A percentile compares a stretch with the other conserved stretches of the same genome.
phyloP scores from a whole-genome alignment of 1,140 invertebrate species.

The Papilio dardanus region DNA sequence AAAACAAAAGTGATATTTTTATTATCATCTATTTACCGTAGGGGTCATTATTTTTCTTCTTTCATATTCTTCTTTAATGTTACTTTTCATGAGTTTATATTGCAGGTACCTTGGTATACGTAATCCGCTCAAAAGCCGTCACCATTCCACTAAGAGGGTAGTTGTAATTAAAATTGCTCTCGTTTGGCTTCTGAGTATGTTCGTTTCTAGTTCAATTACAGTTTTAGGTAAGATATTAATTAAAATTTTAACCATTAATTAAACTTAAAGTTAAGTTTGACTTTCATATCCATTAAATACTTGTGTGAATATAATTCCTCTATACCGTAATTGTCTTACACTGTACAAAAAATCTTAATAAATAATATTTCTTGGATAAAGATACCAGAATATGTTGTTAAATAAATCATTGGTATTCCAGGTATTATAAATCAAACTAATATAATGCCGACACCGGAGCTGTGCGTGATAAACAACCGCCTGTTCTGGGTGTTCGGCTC shows the following conservation, averaged over 20 bases:
- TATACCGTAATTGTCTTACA: too few relatives aligned
- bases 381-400: neutral
- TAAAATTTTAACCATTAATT: neutral
- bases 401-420: constrained; percentile 57
- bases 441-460: constrained; percentile 88
- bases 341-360: too few relatives aligned
- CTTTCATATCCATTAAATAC: too few relatives aligned
- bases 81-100: constrained; percentile 23
- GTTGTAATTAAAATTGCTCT: constrained; percentile 92
- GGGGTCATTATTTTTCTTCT: too few relatives aligned
- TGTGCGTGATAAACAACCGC: constrained; percentile 93
- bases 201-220: constrained; percentile 94
- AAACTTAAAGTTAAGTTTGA: too few relatives aligned
- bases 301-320: too few relatives aligned
- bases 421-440: constrained; percentile 88
- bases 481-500: constrained; percentile 95
- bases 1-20: too few relatives aligned
- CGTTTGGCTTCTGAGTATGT: constrained; percentile 93
- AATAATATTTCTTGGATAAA: too few relatives aligned
- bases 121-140: constrained; percentile 92
- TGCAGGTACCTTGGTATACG: constrained; percentile 92
- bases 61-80: neutral
- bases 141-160: constrained; percentile 89
- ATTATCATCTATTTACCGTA: too few relatives aligned
- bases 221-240: constrained; percentile 87